These are phyloP conservation scores for Darevskia mixta DNA, from an alignment of 2,797 vertebrate species.

Conservation along the genomic window DNA sequence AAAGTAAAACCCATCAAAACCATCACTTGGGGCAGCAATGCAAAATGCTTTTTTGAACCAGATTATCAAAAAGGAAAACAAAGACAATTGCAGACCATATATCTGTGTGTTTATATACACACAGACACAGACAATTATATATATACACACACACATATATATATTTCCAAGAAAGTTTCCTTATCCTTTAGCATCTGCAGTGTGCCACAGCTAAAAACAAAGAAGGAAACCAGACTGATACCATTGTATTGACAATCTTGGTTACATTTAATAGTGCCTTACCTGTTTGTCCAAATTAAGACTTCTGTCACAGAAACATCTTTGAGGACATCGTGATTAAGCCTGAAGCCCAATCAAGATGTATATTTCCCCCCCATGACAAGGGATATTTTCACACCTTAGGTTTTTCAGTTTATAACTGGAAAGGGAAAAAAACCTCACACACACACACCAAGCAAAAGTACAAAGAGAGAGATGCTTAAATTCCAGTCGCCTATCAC, in stretches of 20 bases:
- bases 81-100: conserved; percentile 72
- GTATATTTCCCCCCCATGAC: background rate
- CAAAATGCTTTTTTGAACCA: conserved; percentile 67
- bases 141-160: conserved; percentile 40
- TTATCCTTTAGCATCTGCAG: conserved; percentile 82
- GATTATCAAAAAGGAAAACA: conserved; percentile 68
- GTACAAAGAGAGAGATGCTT: conserved; percentile 51
- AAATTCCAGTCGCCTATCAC: conserved; percentile 48
- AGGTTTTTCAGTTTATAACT: background rate
- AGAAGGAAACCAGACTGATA: conserved; percentile 62
- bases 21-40: conserved; percentile 73
- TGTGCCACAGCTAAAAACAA: conserved; percentile 85
- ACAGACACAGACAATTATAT: conserved; percentile 72
- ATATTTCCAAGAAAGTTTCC: conserved; percentile 77
- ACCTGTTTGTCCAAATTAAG: conserved; percentile 76
- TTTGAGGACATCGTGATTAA: conserved; percentile 32
- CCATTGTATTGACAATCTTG: conserved; percentile 60
- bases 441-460: background rate
- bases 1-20: conserved; percentile 67
- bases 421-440: background rate
- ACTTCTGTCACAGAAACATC: conserved; percentile 77
- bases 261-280: conserved; percentile 68
- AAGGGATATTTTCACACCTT: background rate
- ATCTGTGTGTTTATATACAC: conserved; percentile 77
- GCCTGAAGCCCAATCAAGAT: conserved; percentile 37